These are phyloP conservation scores for Platorchestia sp. DNA, from an alignment of 1,140 invertebrate species.

Conservation along the genomic window DNA sequence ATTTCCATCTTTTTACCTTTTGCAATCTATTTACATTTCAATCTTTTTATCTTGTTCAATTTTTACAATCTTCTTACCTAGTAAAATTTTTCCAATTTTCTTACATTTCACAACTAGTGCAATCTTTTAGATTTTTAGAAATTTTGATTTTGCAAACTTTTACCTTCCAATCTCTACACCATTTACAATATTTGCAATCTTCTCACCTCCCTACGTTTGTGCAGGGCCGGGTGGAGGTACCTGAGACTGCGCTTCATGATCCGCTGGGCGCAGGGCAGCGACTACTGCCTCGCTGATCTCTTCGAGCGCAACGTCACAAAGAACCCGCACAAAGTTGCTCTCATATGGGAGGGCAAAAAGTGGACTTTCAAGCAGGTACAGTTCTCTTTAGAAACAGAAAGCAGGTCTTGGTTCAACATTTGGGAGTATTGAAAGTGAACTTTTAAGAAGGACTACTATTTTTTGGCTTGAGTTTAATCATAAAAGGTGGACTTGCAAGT, in stretches of 20 bases:
- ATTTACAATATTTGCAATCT: too few relatives aligned
- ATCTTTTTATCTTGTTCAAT: too few relatives aligned
- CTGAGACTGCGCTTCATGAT: background rate
- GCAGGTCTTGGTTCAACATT: background rate
- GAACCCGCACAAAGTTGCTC: conserved; percentile 54
- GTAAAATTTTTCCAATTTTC: too few relatives aligned
- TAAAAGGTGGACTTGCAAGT: too few relatives aligned
- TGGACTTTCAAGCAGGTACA: conserved; percentile 56
- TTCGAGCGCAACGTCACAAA: conserved; percentile 54
- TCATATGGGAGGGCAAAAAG: conserved; percentile 52
- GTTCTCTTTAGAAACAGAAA: background rate
- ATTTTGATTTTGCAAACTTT: too few relatives aligned
- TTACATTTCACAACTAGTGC: too few relatives aligned
- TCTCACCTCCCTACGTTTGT: too few relatives aligned
- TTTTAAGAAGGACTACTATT: background rate
- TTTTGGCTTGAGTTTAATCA: background rate
- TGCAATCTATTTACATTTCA: too few relatives aligned
- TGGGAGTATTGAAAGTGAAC: background rate
- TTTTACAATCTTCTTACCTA: too few relatives aligned
- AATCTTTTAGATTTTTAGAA: too few relatives aligned
- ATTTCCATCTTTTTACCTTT: too few relatives aligned
- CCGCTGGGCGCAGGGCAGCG: conserved; percentile 44
- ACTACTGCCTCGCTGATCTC: conserved; percentile 42
- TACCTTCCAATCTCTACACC: too few relatives aligned
- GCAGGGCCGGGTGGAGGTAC: background rate